These are phyloP conservation scores for Pseudonaja textilis DNA, from an alignment of 2,113 vertebrate species.

Conservation along the genomic window DNA sequence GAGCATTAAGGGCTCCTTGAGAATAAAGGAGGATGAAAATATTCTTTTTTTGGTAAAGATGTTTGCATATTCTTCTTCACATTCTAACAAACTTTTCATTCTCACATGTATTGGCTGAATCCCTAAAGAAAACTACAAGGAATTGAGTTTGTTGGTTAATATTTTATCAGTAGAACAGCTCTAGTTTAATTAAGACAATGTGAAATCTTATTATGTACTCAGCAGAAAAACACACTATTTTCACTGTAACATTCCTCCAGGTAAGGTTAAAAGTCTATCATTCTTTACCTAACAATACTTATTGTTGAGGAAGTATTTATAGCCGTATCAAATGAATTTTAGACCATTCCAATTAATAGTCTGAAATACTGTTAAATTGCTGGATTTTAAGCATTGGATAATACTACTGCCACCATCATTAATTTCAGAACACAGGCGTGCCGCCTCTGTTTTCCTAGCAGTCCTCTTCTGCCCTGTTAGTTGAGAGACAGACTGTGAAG, in stretches of 20 bases:
- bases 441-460: background rate
- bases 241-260: background rate
- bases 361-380: background rate
- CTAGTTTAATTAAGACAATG: too few relatives aligned
- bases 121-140: background rate
- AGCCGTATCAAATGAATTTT: background rate
- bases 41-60: background rate
- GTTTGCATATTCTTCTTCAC: background rate
- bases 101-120: background rate
- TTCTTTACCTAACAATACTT: background rate
- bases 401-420: background rate
- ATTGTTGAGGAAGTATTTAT: background rate
- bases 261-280: background rate
- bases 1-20: too few relatives aligned
- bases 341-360: background rate
- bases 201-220: background rate
- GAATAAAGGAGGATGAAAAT: background rate
- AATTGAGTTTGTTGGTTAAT: background rate
- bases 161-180: background rate
- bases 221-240: background rate
- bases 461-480: conserved; percentile 10
- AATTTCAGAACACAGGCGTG: background rate
- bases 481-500: conserved; percentile 27
- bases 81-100: background rate
- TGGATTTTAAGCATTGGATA: background rate